phyloP scores from a whole-genome alignment of 1,140 invertebrate species.

The Dendrolimus punctatus region DNA sequence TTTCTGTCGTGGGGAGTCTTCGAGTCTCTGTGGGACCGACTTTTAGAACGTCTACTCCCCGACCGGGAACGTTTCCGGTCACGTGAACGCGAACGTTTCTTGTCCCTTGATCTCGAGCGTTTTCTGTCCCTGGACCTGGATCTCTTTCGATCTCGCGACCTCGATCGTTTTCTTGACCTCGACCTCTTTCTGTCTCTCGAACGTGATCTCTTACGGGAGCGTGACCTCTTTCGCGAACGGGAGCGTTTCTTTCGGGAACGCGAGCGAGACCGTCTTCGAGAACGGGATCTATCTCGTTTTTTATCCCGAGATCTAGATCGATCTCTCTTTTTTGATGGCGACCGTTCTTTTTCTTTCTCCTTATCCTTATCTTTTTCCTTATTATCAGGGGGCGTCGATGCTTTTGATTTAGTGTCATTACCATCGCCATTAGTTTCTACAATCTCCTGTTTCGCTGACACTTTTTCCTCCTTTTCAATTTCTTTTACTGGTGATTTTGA shows the following conservation, averaged over 20 bases:
- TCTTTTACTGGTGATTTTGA: slow-evolving; percentile 43
- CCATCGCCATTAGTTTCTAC: slow-evolving; percentile 47
- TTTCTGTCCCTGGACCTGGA: slow-evolving; percentile 64
- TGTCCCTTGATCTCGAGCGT: slow-evolving; percentile 51
- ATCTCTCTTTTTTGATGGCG: slow-evolving; percentile 71
- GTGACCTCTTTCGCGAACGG: slow-evolving; percentile 44
- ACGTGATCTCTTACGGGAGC: slow-evolving; percentile 46
- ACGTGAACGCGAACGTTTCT: slow-evolving; percentile 59
- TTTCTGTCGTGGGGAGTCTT: slow-evolving; percentile 54
- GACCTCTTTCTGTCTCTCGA: slow-evolving; percentile 58
- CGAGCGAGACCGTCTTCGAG: slow-evolving; percentile 50
- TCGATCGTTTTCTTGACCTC: slow-evolving; percentile 53
- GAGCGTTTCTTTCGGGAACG: slow-evolving; percentile 51
- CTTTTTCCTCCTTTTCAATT: slow-evolving; percentile 29
- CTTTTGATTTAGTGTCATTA: slow-evolving; percentile 54
- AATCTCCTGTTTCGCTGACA: slow-evolving; percentile 22
- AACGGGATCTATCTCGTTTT: slow-evolving; percentile 52
- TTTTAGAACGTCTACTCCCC: slow-evolving; percentile 52
- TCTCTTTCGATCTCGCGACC: slow-evolving; percentile 58
- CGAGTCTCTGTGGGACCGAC: slow-evolving; percentile 47
- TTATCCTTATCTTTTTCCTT: slow-evolving; percentile 44
- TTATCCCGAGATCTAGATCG: slow-evolving; percentile 55
- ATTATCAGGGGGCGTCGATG: slow-evolving; percentile 51
- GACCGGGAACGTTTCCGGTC: slow-evolving; percentile 62
- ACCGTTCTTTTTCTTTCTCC: slow-evolving; percentile 48